These are phyloP conservation scores for Calycopis cecrops DNA, from an alignment of 1,140 invertebrate genomes.

Conservation along the genomic window DNA sequence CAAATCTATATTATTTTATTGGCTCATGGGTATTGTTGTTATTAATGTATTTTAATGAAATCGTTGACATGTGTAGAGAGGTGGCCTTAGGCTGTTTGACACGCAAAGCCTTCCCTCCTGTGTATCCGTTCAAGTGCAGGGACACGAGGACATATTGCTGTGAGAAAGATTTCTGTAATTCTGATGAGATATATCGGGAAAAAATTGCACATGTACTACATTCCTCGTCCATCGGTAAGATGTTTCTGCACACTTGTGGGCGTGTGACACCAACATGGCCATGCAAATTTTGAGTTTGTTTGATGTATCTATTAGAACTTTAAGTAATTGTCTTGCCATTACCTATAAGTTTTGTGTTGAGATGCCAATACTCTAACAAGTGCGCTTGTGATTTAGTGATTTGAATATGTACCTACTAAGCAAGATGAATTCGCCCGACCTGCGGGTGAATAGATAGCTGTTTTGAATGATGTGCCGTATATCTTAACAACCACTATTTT, in stretches of 20 bases:
- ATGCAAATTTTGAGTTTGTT: slow-evolving; percentile 67
- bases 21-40: slow-evolving; percentile 30
- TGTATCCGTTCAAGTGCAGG: slow-evolving; percentile 55
- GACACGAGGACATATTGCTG: slow-evolving; percentile 58
- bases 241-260: slow-evolving; percentile 48
- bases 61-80: slow-evolving; percentile 56
- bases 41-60: slow-evolving; percentile 55
- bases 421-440: slow-evolving; percentile 30
- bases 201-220: slow-evolving; percentile 45
- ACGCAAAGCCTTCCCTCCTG: slow-evolving; percentile 54
- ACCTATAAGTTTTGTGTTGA: slow-evolving; percentile 69
- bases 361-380: slow-evolving; percentile 68
- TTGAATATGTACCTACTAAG: slow-evolving; percentile 67
- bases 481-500: slow-evolving; percentile 65
- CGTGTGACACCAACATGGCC: slow-evolving; percentile 53
- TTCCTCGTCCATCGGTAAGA: slow-evolving; percentile 58
- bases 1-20: slow-evolving; percentile 38
- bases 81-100: slow-evolving; percentile 61
- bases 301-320: slow-evolving; percentile 63
- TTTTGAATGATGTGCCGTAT: slow-evolving; percentile 65
- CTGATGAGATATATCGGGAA: slow-evolving; percentile 48
- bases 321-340: slow-evolving; percentile 65
- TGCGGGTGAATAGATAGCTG: slow-evolving; percentile 40
- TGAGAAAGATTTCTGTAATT: slow-evolving; percentile 63
- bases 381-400: slow-evolving; percentile 60